Conservation (phyloP, 1,140 invertebrate species). For the Acromyrmex heyeri region DNA sequence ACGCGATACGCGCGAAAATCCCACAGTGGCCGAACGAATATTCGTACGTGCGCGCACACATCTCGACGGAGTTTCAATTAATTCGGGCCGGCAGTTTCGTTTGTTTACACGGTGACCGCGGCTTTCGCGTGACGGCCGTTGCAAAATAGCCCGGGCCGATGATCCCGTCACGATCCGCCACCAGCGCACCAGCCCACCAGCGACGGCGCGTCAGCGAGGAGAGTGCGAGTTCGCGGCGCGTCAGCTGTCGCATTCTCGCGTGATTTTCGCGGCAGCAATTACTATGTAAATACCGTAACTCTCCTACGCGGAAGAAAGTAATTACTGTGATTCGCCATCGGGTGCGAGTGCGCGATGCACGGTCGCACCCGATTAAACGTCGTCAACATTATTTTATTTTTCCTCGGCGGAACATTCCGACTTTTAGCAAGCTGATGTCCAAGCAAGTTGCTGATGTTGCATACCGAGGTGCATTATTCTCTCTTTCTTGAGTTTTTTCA, state of each 20-base stretch:
- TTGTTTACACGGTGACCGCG: conserved; percentile 67
- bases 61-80: conserved; percentile 73
- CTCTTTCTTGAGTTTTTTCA: neutral
- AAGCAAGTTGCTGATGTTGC: too few species aligned
- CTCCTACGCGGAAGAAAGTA: conserved; percentile 51
- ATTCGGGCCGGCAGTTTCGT: conserved; percentile 68
- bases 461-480: neutral
- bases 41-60: conserved; percentile 63
- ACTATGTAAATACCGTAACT: conserved; percentile 60
- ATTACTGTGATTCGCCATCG: conserved; percentile 31
- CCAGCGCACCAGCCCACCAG: conserved; percentile 17
- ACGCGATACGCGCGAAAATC: conserved; percentile 40
- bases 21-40: conserved; percentile 46
- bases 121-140: conserved; percentile 49
- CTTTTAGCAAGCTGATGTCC: neutral
- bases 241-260: conserved; percentile 54
- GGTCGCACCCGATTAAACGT: conserved; percentile 1
- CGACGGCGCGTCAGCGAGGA: neutral
- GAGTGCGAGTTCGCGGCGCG: conserved; percentile 35
- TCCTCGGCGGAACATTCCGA: neutral
- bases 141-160: conserved; percentile 69
- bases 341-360: neutral
- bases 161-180: conserved; percentile 60
- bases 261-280: conserved; percentile 53
- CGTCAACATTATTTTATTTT: neutral